phyloP scores from a whole-genome alignment of 1,140 invertebrate species.

The Fopius arisanus region DNA sequence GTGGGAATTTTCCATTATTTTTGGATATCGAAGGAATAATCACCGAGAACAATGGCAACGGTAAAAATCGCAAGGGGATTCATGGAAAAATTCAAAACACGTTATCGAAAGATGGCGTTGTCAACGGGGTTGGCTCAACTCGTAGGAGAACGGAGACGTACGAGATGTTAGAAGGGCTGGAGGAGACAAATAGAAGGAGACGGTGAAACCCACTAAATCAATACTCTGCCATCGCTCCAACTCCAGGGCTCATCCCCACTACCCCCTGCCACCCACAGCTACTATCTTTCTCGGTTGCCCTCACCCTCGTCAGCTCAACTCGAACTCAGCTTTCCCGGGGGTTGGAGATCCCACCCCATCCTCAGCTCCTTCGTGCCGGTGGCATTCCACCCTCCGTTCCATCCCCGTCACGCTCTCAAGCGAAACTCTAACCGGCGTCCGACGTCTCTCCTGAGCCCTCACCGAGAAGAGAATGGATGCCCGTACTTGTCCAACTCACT shows the following conservation, averaged over 20 bases:
- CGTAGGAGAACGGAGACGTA: slow-evolving; percentile 39
- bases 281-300: slow-evolving; percentile 32
- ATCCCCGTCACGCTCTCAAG: slow-evolving; percentile 61
- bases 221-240: slow-evolving; percentile 67
- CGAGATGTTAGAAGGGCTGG: slow-evolving; percentile 50
- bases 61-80: not conserved
- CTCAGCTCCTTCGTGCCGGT: slow-evolving; percentile 14
- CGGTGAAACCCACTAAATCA: slow-evolving; percentile 66
- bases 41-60: too few species aligned
- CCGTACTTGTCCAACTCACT: not conserved
- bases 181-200: slow-evolving; percentile 64
- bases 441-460: slow-evolving; percentile 5
- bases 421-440: slow-evolving; percentile 52
- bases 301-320: slow-evolving; percentile 36
- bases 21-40: too few species aligned
- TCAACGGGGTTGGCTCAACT: slow-evolving; percentile 34
- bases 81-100: not conserved
- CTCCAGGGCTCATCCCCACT: slow-evolving; percentile 58
- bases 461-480: not conserved
- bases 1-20: too few species aligned
- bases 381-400: slow-evolving; percentile 46
- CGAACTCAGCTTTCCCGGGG: slow-evolving; percentile 24
- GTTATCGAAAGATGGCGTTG: slow-evolving; percentile 41
- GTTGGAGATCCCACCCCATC: slow-evolving; percentile 21
- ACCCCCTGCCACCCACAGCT: slow-evolving; percentile 33